Conservation (phyloP, 30 jellyfish, hydroid and myxozoan species). For the Aurelia coerulea region DNA sequence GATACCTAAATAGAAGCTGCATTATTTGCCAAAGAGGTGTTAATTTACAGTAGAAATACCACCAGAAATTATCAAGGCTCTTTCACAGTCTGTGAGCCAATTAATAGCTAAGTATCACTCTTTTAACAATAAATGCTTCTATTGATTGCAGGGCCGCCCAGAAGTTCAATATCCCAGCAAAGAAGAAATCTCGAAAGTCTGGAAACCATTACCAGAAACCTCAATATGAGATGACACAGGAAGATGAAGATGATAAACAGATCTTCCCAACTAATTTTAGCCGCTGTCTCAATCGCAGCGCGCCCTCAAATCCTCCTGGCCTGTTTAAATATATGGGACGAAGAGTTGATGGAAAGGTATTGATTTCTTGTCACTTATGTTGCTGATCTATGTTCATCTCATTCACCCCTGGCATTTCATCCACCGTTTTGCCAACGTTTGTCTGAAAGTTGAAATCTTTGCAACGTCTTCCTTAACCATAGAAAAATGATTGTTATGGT, state of each 20-base stretch:
- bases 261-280: constrained; percentile 88
- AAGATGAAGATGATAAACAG: constrained; percentile 59
- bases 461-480: no score
- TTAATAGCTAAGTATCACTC: no score
- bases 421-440: no score
- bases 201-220: constrained; percentile 25
- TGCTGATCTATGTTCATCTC: no score
- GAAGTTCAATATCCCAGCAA: constrained; percentile 86
- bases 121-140: not conserved
- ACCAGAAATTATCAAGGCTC: no score
- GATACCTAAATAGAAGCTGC: no score
- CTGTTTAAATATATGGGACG: constrained; percentile 94
- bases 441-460: no score
- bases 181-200: constrained; percentile 68
- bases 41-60: no score
- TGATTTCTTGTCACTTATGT: not conserved
- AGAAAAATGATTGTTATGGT: no score
- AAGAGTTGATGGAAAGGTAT: constrained; percentile 98
- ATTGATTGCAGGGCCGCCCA: constrained; percentile 87
- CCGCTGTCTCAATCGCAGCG: constrained; percentile 51
- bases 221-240: constrained; percentile 47
- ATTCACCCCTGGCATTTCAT: no score
- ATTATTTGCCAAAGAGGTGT: no score
- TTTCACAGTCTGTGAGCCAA: no score
- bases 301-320: constrained; percentile 98